These are phyloP conservation scores for Pterostichus madidus DNA, from an alignment of 2,888 invertebrate genomes.

Conservation along the genomic window DNA sequence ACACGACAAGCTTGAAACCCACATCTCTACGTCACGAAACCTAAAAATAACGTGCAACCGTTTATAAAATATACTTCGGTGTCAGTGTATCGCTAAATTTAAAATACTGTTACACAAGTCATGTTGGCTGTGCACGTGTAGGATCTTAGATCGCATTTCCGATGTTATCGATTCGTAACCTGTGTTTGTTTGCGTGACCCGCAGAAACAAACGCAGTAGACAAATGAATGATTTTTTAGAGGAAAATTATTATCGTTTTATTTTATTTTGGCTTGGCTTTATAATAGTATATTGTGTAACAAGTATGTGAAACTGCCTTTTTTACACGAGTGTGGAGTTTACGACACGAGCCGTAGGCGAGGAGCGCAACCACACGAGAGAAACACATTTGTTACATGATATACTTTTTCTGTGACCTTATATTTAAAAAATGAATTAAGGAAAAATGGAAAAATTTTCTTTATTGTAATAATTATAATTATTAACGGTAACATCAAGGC, in stretches of 20 bases:
- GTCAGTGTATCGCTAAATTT: slow-evolving; percentile 66
- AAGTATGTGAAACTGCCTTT: no score
- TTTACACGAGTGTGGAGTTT: no score
- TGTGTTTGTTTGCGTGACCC: slow-evolving; percentile 37
- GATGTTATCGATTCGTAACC: slow-evolving; percentile 32
- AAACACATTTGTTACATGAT: no score
- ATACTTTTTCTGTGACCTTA: no score
- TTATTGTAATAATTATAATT: no score
- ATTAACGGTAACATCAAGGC: no score
- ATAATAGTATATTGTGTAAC: no score
- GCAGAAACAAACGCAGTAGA: slow-evolving; percentile 17
- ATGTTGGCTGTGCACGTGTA: slow-evolving; percentile 48
- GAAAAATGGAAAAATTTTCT: no score
- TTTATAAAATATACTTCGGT: slow-evolving; percentile 66
- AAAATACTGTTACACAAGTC: slow-evolving; percentile 58
- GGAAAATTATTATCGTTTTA: neutral
- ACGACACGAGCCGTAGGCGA: no score
- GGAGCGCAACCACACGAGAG: no score
- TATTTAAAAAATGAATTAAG: no score
- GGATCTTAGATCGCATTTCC: slow-evolving; percentile 45
- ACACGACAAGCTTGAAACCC: slow-evolving; percentile 48
- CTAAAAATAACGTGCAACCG: slow-evolving; percentile 58
- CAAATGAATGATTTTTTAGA: neutral
- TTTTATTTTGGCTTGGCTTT: neutral
- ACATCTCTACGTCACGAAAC: slow-evolving; percentile 61